Conservation (phyloP, 2,797 vertebrate genomes). For the Anas capensis region DNA sequence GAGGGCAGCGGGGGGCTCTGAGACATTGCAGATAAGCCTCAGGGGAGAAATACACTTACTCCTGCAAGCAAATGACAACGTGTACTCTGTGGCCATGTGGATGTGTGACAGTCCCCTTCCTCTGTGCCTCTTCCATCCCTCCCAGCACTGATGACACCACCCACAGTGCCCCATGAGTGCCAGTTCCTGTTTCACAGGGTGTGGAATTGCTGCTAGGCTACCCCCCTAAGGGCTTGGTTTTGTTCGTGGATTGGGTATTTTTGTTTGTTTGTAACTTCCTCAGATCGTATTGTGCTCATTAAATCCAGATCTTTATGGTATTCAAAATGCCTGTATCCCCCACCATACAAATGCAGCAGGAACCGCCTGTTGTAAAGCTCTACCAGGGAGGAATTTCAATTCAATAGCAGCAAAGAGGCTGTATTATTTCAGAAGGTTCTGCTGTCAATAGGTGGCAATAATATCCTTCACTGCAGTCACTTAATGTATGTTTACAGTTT, state of each 20-base stretch:
- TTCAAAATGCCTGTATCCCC: not conserved
- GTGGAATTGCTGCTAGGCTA: not conserved
- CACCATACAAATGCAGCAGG: not conserved
- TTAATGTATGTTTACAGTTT: constrained; percentile 40
- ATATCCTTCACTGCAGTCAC: constrained; percentile 63
- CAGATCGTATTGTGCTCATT: not conserved
- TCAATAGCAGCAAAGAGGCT: not conserved
- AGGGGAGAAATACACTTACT: not conserved
- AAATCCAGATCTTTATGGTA: not conserved
- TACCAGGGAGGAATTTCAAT: not conserved
- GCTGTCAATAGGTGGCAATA: constrained; percentile 73
- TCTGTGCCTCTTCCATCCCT: not conserved
- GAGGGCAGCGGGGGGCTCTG: rapidly evolving
- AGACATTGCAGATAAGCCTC: not conserved
- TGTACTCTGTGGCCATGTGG: rapidly evolving
- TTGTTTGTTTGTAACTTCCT: not conserved
- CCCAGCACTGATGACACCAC: rapidly evolving
- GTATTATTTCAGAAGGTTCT: constrained; percentile 21
- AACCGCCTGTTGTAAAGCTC: not conserved
- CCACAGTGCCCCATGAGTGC: rapidly evolving
- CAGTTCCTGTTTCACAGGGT: not conserved
- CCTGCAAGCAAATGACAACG: not conserved
- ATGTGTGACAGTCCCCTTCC: not conserved
- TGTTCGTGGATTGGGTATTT: not conserved
- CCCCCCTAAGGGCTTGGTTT: not conserved